phyloP scores from a whole-genome alignment of 1,140 invertebrate species.

The Caenorhabditis inopinata region DNA sequence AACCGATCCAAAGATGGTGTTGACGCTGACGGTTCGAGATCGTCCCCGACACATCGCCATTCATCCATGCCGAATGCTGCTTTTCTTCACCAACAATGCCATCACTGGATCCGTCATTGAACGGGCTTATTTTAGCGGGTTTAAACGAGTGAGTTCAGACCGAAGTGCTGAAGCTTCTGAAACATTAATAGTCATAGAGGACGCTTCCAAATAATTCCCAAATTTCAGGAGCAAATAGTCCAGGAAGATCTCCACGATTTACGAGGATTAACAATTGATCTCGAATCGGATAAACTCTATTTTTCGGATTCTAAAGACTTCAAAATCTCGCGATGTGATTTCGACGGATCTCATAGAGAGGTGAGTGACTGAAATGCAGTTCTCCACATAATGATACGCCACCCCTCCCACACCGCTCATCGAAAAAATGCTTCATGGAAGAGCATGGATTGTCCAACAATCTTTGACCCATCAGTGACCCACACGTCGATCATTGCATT shows the following conservation, averaged over 20 bases:
- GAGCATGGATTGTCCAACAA: no score
- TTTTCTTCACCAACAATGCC: constrained; percentile 85
- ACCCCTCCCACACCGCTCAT: no score
- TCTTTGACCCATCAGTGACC: no score
- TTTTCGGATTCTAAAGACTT: constrained; percentile 5
- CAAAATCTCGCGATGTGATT: constrained; percentile 6
- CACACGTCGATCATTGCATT: no score
- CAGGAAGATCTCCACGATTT: constrained; percentile 18
- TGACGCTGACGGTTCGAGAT: constrained; percentile 74
- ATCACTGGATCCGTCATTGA: constrained; percentile 74
- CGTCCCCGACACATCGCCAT: constrained; percentile 78
- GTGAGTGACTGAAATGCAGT: background rate
- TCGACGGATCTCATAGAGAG: constrained; percentile 14
- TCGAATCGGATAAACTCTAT: constrained; percentile 13
- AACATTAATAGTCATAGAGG: no score
- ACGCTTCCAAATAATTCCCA: no score
- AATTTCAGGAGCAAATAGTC: constrained; percentile 20
- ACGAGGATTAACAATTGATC: constrained; percentile 17
- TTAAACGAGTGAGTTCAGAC: constrained; percentile 72
- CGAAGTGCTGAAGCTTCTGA: no score
- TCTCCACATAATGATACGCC: no score
- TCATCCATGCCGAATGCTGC: constrained; percentile 74
- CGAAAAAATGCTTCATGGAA: no score
- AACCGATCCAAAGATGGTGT: constrained; percentile 69
- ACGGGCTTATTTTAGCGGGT: constrained; percentile 74